These are phyloP conservation scores for Nomada flava DNA, from an alignment of 2,888 invertebrate genomes.

Conservation along the genomic window DNA sequence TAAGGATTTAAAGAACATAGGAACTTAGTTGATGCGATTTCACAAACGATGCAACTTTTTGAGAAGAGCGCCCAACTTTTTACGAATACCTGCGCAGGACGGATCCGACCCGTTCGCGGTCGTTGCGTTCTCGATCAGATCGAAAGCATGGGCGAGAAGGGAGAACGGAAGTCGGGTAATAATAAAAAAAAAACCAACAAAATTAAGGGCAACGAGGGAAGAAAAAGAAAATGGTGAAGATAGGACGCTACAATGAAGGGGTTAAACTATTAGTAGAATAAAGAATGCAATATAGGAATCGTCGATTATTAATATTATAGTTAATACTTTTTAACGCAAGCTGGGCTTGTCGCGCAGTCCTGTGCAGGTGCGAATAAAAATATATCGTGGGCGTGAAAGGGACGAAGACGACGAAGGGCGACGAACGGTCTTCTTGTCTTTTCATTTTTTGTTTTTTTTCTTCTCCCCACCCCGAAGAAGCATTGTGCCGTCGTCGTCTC, in stretches of 20 bases:
- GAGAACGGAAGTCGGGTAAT: neutral
- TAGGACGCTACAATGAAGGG: neutral
- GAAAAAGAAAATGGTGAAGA: neutral
- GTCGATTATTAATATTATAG: constrained; percentile 4
- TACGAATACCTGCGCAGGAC: constrained; percentile 61
- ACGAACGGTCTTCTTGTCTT: constrained; percentile 30
- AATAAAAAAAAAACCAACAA: neutral
- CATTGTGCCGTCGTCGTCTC: constrained; percentile 51
- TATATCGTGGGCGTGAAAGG: constrained; percentile 55
- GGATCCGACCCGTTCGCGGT: constrained; percentile 4
- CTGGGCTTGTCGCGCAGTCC: constrained; percentile 56
- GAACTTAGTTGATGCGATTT: constrained; percentile 83
- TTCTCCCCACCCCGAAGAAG: constrained; percentile 51
- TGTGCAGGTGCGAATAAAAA: constrained; percentile 57
- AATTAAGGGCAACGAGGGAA: neutral
- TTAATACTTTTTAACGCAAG: constrained; percentile 30
- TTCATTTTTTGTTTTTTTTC: constrained; percentile 21
- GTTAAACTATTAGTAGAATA: neutral
- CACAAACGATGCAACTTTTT: constrained; percentile 66
- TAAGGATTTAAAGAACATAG: constrained; percentile 76
- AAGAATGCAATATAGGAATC: neutral
- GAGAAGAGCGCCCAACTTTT: constrained; percentile 68
- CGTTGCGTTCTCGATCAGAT: neutral
- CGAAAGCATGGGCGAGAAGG: neutral
- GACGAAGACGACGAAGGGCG: constrained; percentile 62